Conservation (phyloP, 2,113 vertebrate species). For the Pao palembangensis region DNA sequence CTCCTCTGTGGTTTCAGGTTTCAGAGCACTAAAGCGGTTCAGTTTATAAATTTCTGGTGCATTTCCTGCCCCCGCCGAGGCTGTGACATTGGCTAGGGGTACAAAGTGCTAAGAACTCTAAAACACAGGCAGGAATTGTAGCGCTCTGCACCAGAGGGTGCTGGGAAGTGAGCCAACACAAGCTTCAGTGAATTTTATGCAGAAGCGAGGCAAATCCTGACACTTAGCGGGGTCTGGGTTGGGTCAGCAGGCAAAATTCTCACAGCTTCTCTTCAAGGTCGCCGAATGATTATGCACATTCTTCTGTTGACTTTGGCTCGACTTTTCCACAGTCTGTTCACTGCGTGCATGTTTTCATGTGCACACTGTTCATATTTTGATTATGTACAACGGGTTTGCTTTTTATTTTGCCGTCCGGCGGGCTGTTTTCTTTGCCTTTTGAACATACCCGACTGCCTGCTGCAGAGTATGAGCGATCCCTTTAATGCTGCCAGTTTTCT, state of each 20-base stretch:
- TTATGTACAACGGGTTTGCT: slow-evolving; percentile 9
- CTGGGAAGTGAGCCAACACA: slow-evolving; percentile 67
- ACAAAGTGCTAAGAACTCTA: slow-evolving; percentile 67
- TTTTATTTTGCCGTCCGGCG: neutral
- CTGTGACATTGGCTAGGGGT: slow-evolving; percentile 63
- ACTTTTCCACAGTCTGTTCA: neutral
- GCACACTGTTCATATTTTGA: neutral
- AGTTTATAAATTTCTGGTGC: slow-evolving; percentile 52
- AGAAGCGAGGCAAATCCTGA: slow-evolving; percentile 58
- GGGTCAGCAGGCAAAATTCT: slow-evolving; percentile 55
- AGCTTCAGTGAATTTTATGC: slow-evolving; percentile 62
- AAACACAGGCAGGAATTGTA: slow-evolving; percentile 63
- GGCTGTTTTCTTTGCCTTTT: neutral
- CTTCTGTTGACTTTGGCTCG: slow-evolving; percentile 8
- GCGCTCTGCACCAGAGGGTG: slow-evolving; percentile 50
- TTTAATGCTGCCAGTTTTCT: slow-evolving; percentile 4
- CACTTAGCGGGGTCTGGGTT: slow-evolving; percentile 54
- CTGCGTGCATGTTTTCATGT: neutral
- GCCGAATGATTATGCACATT: slow-evolving; percentile 20
- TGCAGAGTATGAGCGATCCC: neutral
- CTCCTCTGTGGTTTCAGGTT: slow-evolving; percentile 53
- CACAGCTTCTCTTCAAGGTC: slow-evolving; percentile 54
- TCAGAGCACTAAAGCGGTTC: slow-evolving; percentile 56
- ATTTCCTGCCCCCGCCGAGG: slow-evolving; percentile 59
- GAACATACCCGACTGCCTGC: neutral